A percentile compares a stretch with the other conserved stretches of the same genome.
Conservation (phyloP, 2,888 invertebrate species). For the Subacronicta megacephala region DNA sequence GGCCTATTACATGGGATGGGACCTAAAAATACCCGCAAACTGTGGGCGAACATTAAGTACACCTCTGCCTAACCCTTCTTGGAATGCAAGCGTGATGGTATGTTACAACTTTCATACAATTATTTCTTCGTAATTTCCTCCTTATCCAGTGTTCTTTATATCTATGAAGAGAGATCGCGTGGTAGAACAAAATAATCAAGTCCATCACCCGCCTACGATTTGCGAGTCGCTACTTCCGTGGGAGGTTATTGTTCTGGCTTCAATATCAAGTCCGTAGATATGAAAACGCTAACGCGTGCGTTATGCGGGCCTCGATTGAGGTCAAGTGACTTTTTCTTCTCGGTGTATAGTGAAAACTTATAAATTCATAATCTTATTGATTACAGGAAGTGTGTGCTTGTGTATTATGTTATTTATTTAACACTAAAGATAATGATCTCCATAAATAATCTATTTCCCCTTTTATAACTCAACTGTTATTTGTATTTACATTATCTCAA, state of each 20-base stretch:
- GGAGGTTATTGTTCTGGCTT: conserved; percentile 70
- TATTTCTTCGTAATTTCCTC: conserved; percentile 6
- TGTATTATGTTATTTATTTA: not conserved
- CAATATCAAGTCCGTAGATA: conserved; percentile 60
- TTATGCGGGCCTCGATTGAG: conserved; percentile 48
- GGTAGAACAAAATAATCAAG: conserved; percentile 30
- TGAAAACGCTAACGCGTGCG: conserved; percentile 47
- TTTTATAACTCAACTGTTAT: no score
- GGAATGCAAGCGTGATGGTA: no score
- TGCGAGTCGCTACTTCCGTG: conserved; percentile 54
- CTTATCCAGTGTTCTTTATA: conserved; percentile 31
- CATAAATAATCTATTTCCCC: not conserved
- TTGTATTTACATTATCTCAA: no score
- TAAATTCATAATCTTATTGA: conserved; percentile 7
- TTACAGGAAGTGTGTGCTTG: not conserved
- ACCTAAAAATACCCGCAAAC: no score
- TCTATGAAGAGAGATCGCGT: conserved; percentile 45
- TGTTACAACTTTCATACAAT: not conserved
- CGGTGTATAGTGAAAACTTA: conserved; percentile 21
- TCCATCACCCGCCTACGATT: conserved; percentile 56
- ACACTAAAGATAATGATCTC: not conserved
- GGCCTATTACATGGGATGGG: no score
- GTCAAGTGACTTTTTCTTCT: conserved; percentile 41
- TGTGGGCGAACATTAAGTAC: no score
- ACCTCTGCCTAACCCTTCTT: no score